These are phyloP conservation scores for Poeciliopsis occidentalis DNA, from an alignment of 2,113 vertebrate species.

Conservation along the genomic window DNA sequence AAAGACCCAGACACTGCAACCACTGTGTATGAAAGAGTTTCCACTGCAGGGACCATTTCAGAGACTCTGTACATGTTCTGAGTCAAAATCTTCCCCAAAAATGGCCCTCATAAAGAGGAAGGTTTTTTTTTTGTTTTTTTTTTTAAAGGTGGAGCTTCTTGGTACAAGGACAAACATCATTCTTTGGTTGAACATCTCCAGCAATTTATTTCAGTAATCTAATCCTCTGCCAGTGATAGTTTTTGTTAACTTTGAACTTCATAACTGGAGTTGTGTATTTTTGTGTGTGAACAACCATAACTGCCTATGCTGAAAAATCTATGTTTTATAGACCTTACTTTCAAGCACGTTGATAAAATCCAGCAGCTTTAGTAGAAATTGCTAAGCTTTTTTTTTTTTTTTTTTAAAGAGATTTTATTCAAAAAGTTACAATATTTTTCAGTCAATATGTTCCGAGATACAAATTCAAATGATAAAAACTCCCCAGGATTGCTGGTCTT, in stretches of 20 bases:
- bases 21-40: not conserved
- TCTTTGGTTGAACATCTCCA: not conserved
- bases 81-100: not conserved
- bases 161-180: not conserved
- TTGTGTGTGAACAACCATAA: not conserved
- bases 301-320: no score
- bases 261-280: not conserved
- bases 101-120: not conserved
- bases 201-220: not conserved
- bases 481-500: not conserved
- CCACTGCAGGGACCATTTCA: not conserved
- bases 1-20: not conserved
- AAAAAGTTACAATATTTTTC: no score
- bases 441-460: not conserved
- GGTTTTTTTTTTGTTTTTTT: no score
- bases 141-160: not conserved
- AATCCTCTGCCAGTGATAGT: not conserved
- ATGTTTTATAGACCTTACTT: no score
- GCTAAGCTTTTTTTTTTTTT: no score
- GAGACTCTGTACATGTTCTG: no score
- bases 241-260: not conserved
- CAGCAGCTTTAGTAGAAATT: not conserved
- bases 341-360: not conserved
- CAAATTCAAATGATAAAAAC: not conserved
- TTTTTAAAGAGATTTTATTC: no score